Evolutionary conservation across 2,113 vertebrate genomes (phyloP).

Genomic region (Mionectes macconnelli): DNA sequence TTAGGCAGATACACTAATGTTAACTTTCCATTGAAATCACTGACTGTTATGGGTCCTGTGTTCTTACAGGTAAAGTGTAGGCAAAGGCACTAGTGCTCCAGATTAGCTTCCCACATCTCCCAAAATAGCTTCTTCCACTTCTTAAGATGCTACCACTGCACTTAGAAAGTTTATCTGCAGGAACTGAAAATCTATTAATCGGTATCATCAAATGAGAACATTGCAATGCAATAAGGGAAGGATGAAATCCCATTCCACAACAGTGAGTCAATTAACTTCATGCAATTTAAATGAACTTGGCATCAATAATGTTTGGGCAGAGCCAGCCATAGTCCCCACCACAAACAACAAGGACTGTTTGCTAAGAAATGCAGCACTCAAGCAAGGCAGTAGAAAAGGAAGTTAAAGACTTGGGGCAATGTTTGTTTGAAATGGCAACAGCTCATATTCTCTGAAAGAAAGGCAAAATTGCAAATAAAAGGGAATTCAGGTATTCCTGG

Average conservation of each 20-base stretch:
- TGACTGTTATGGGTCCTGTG: background rate
- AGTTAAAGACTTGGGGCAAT: background rate
- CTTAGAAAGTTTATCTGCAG: background rate
- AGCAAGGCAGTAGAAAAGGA: background rate
- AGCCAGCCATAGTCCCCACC: background rate
- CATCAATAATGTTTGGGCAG: background rate
- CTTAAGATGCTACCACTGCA: background rate
- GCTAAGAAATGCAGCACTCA: background rate
- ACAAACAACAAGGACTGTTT: background rate
- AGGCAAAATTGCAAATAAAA: background rate
- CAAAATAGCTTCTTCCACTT: background rate
- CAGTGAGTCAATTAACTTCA: background rate
- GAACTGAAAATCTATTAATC: background rate
- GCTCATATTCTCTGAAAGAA: background rate
- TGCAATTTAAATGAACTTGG: slow-evolving; percentile 18
- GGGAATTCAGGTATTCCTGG: background rate
- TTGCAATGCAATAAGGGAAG: background rate
- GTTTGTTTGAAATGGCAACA: background rate
- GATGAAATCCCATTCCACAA: slow-evolving; percentile 11
- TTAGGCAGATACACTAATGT: background rate
- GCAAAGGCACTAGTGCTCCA: background rate
- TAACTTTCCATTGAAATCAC: background rate
- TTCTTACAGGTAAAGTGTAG: accelerated
- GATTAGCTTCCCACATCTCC: background rate
- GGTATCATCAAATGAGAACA: background rate